These are phyloP conservation scores for Latrodectus geometricus DNA, from an alignment of 1,140 invertebrate species.

Conservation along the genomic window DNA sequence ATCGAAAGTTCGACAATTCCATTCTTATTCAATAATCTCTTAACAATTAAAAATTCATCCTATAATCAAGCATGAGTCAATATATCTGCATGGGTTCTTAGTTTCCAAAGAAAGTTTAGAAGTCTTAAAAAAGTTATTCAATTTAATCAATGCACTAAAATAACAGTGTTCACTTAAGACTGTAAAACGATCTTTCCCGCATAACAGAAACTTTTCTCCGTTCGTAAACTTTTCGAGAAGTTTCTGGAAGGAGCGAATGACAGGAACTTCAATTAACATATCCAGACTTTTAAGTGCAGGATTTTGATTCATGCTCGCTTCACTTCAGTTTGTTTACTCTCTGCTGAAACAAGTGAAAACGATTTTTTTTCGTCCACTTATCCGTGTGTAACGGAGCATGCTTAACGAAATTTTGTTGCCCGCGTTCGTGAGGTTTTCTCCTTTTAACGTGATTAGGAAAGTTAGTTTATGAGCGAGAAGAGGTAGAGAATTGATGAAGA, in stretches of 20 bases:
- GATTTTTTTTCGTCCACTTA: neutral
- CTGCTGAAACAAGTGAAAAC: neutral
- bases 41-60: no score
- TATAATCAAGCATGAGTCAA: no score
- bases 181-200: neutral
- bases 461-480: conserved; percentile 26
- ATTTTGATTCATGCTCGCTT: conserved; percentile 29
- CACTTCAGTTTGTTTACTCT: conserved; percentile 15
- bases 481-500: neutral
- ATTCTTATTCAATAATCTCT: no score
- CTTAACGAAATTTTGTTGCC: conserved; percentile 18
- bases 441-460: conserved; percentile 44
- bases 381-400: neutral
- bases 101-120: no score
- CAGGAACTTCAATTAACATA: conserved; percentile 41
- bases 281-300: neutral
- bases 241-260: conserved; percentile 3
- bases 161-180: neutral
- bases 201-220: neutral
- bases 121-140: neutral
- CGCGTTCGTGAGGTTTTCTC: neutral
- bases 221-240: neutral
- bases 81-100: no score
- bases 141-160: neutral
- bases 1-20: no score